Base-by-base conservation (phyloP, 2,888 invertebrate species). In the Meliscaeva auricollis region DNA sequence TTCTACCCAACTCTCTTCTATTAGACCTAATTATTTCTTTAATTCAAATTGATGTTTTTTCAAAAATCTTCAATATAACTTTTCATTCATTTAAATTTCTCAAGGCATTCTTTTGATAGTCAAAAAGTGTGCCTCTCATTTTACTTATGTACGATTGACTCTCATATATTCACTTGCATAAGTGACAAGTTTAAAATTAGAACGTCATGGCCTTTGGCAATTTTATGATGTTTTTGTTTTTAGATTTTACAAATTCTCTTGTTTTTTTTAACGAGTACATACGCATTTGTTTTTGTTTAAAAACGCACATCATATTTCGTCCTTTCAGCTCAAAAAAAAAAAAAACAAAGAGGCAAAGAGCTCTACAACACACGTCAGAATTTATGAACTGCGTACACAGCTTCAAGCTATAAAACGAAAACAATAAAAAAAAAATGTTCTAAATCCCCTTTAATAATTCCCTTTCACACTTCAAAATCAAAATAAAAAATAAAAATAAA, bases 161-260 rank as follows among this genome's bases (percentile, higher is more conserved):
- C 44, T 30, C 4, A 11, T 7, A 3, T 6, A 11, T 30, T 13
- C 44, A 64, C 64, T 26, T 32, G 11, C 7, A 5, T 20, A 30
- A 64, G 17, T 64, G 64, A 46, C 64, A 64, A 17, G 46, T 20
- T 13, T 46, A 46, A 46, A 64, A 38, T 17, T 64, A 46, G 30
- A 46, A 26, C 44, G 26, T 5, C 30, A 46, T 6, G n/a, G 22
- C 20, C 30, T 5, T 1, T 6, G 13, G 62, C 15, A 15, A 3
- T 20, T 20, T 38, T 38, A 11, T 38, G 0, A 9, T 38, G 13
- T 38, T 38, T 13, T 20, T 13, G 20, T 58, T 20, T 58, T 35
- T 17, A 38, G 7, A 9, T 38, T 58, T 20, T 58, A 8, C 2
- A 38, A 38, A 58, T 58, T 38, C 38, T 58, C 17, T 58, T 35